Base-by-base conservation (phyloP, 1,140 invertebrate species). In the Atta colombica region DNA sequence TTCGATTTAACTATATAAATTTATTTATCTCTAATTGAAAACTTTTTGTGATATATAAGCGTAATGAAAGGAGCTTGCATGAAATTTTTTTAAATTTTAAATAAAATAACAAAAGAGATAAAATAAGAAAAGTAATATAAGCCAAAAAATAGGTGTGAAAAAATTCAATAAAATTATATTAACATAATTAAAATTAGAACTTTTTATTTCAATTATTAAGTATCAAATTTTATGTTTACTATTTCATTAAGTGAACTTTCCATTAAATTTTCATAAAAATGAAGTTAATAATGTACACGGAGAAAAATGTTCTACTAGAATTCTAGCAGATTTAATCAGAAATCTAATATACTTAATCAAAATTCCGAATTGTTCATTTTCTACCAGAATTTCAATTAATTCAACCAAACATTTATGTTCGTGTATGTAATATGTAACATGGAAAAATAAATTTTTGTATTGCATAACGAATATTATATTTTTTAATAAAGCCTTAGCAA, bases 161-260 rank as follows among this genome's bases (percentile, higher is more conserved):
- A 25, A 45, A 45, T 45, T 10, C 39, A 45, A 10, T 7, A 45
- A 45, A 45, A 45, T 45, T 45, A 45, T 45, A 45, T 45, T 45
- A 45, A 45, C 39, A 10, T 39, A 39, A 39, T 45, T 45, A 45
- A 45, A 45, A 45, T 45, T 45, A 55, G 31, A 74, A 35, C n/a
- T 55, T 21, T 53, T 31, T 58, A 6, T 53, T 74, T 31, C 14
- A 53, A 28, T 74, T 31, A 53, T n/a, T 55, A 58, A 21, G 14
- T 74, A 74, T 55, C 28, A 74, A n/a, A 58, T 58, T 75, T 58
- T 58, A 75, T 16, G 10, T 75, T 31, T 35, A 55, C 16, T 12
- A 18, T 63, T 10, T 63, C 58, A 10, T 63, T 18, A 49, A 28
- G 1, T 61, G 2, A 3, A 61, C 0, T 2, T 45, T 53, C 18